phyloP scores from a whole-genome alignment of 1,140 invertebrate species.

The Procambarus virginalis region DNA sequence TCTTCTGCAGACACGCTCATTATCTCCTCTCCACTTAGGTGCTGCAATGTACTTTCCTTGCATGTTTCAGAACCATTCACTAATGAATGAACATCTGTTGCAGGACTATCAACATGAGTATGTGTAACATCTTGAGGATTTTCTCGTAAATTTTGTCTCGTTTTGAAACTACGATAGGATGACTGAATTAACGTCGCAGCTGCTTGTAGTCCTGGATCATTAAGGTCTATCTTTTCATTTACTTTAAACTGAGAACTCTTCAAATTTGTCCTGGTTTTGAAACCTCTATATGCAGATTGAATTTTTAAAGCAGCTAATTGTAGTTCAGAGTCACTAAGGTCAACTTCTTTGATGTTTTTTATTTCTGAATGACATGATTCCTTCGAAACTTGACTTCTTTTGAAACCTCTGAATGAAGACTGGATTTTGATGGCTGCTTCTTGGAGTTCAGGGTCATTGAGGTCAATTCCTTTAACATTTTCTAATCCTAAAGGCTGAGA shows the following conservation, averaged over 20 bases:
- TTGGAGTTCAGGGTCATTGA: slow-evolving; percentile 29
- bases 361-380: not conserved
- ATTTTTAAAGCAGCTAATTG: slow-evolving; percentile 22
- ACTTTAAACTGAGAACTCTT: not conserved
- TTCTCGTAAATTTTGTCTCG: not conserved
- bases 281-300: slow-evolving; percentile 22
- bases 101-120: not conserved
- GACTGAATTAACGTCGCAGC: not conserved
- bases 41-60: too few species aligned
- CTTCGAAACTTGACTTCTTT: slow-evolving; percentile 1
- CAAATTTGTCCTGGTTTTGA: slow-evolving; percentile 23
- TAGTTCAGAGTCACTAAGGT: not conserved
- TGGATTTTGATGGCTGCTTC: slow-evolving; percentile 23
- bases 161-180: slow-evolving; percentile 19
- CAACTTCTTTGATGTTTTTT: not conserved
- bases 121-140: not conserved
- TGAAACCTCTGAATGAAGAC: slow-evolving; percentile 13
- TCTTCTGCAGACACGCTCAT: too few species aligned
- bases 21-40: too few species aligned
- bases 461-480: not conserved
- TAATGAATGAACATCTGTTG: too few species aligned
- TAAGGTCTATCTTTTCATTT: not conserved
- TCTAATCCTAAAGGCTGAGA: not conserved
- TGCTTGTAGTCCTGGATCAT: slow-evolving; percentile 4
- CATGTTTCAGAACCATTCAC: too few species aligned